Conservation (phyloP, 2,113 vertebrate genomes). For the Athene cunicularia region DNA sequence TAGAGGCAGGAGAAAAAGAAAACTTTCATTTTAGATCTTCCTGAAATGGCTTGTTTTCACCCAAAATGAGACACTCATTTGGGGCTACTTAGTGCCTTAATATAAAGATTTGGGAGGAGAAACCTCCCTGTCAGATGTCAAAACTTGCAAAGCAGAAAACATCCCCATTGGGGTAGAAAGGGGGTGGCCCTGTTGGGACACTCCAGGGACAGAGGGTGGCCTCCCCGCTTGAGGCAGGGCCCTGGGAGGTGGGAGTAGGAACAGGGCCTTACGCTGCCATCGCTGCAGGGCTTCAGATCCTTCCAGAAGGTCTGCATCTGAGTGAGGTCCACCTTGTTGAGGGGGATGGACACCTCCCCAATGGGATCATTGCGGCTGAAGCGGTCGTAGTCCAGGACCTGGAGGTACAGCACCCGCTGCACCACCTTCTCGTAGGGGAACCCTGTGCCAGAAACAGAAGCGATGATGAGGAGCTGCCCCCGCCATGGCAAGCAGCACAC, state of each 20-base stretch:
- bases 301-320: constrained; percentile 99
- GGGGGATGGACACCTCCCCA: constrained; percentile 95
- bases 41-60: neutral
- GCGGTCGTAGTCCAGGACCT: constrained; percentile 93
- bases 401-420: constrained; percentile 94
- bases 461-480: neutral
- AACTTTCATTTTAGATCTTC: neutral
- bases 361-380: constrained; percentile 99
- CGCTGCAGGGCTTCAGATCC: constrained; percentile 97
- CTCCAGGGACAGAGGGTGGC: too few relatives aligned
- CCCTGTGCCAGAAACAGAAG: constrained; percentile 70
- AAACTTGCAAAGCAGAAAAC: neutral
- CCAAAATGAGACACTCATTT: neutral
- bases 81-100: neutral
- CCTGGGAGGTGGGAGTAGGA: neutral
- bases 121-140: accelerated
- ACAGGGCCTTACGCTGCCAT: constrained; percentile 91
- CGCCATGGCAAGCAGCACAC: neutral
- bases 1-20: neutral
- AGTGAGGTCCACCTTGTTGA: constrained; percentile 96
- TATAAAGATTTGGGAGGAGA: neutral
- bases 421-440: constrained; percentile 98
- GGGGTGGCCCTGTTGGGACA: neutral
- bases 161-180: neutral
- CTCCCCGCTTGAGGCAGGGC: accelerated